Base-by-base conservation (phyloP, 2,113 vertebrate species). In the Mastomys coucha region DNA sequence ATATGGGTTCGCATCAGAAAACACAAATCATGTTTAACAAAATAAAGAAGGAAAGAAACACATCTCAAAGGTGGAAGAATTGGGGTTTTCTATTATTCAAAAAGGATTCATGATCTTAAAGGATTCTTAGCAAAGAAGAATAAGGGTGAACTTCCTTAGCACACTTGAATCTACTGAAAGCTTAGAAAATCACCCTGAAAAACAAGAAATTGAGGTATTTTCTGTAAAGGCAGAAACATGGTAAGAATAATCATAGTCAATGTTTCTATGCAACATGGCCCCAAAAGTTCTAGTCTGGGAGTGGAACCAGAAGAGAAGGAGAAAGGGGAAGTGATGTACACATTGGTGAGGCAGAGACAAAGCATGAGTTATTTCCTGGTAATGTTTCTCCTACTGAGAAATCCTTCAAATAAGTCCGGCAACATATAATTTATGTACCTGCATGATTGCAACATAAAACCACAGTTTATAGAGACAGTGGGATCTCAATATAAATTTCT, bases 51-150 rank as follows among this genome's bases (percentile, higher is more conserved):
- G 51, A 86, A 85, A 92, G 22, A 4, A 91, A 53, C 65, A 92
- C 58, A 92, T 85, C 80, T 92, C 53, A 92, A 53, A 39, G 8
- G 22, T 75, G 17, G 22, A n/a, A n/a, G 24, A 91, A 89, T 56
- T 51, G 14, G 8, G 14, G 45, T 95, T 91, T 85, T 89, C 70
- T 72, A 76, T 63, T 87, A 91, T 70, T 82, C 5, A 81, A 78
- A 94, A 93, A 49, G 81, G 86, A 42, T 87, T 87, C 39, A 28
- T 89, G 31, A 63, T 69, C 94, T 95, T 94, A 91, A 91, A 94
- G 73, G 82, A 78, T 56, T 75, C 42, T 60, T 82, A 56, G 58
- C 13, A 96, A 93, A 91, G 51, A 95, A 91, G 95, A 92, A 76
- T 45, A 65, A 96, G 85, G 81, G 42, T 76, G 75, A 92, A 85